Base-by-base conservation (phyloP, 92 coral and sea anemone genomes). In the Epizoanthus scotinus region DNA sequence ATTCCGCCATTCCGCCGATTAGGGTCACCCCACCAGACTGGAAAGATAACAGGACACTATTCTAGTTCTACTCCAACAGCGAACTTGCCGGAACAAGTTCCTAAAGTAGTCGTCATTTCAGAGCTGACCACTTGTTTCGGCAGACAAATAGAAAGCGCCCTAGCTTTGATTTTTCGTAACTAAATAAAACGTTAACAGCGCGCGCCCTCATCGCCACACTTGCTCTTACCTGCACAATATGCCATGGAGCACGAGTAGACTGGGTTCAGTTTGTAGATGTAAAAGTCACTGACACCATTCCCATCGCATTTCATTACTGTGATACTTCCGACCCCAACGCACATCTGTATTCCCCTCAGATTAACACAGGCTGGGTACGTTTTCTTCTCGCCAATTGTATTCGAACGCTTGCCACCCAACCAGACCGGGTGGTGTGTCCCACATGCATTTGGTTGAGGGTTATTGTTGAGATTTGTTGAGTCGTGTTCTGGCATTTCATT, bases 361-460 rank as follows among this genome's bases (percentile, higher is more conserved):
- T 70, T 70, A 21, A 0, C 14, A 25, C 77, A 70, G 6, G 60
- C 61, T 24, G 29, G 34, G 15, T n/a, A 25, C 9, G 36, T 49
- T 36, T 25, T 49, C 2, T 49, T 52, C 8, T 22, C 77, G 14
- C 77, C 77, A 50, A 22, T 6, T 8, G 50, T 3, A 22, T 14
- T 3, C 19, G 77, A 61, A 17, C 50, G 77, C 24, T 50, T 70
- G 36, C 77, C 77, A 49, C 60, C 42, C 29, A 70, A 27, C 77
- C 77, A 70, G 15, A 70, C 27, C 18, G 77, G 77, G 18, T 12
- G 13, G 6, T 2, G 17, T 26, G 77, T 70, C 26, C 77, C 77
- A 49, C 77, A 70, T 2, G 25, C 20, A 15, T 52, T 19, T 49
- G 42, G 77, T 52, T 70, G 77, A 9, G 77, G 77, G 31, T 70